Evolutionary conservation across 2,888 invertebrate species (phyloP).

Genomic region (Meliscaeva auricollis): DNA sequence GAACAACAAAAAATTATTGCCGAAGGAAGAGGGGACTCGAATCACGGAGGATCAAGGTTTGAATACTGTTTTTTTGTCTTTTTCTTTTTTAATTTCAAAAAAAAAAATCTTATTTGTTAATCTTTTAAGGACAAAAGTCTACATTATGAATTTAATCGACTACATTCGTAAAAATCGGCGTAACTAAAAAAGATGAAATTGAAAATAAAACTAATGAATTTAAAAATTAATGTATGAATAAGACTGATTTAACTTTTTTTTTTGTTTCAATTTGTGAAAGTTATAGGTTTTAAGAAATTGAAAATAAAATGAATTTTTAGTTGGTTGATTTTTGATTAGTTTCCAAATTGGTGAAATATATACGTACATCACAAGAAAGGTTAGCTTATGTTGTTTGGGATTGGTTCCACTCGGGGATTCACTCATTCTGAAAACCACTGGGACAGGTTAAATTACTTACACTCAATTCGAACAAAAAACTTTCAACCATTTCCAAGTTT

Average conservation of each 20-base stretch:
- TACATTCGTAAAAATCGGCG: constrained; percentile 53
- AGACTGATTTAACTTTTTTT: constrained; percentile 41
- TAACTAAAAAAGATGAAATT: neutral
- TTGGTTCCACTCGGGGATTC: no score
- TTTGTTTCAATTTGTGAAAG: constrained; percentile 17
- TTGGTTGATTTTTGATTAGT: neutral
- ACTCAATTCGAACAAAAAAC: no score
- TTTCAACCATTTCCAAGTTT: no score
- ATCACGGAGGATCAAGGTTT: constrained; percentile 62
- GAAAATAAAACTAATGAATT: neutral
- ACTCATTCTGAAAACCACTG: no score
- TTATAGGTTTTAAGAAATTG: neutral
- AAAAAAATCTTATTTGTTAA: neutral
- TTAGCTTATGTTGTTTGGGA: no score
- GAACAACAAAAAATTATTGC: neutral
- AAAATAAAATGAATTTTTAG: constrained; percentile 14
- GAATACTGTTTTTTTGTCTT: neutral
- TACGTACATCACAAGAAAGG: no score
- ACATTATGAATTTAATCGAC: constrained; percentile 65
- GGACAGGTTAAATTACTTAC: no score
- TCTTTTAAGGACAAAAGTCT: constrained; percentile 53
- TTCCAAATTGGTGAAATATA: no score
- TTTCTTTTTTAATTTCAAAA: neutral
- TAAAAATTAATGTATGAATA: constrained; percentile 2
- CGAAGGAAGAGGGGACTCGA: constrained; percentile 37